Base-by-base conservation (phyloP, 2,797 vertebrate species). In the Antrozous pallidus region DNA sequence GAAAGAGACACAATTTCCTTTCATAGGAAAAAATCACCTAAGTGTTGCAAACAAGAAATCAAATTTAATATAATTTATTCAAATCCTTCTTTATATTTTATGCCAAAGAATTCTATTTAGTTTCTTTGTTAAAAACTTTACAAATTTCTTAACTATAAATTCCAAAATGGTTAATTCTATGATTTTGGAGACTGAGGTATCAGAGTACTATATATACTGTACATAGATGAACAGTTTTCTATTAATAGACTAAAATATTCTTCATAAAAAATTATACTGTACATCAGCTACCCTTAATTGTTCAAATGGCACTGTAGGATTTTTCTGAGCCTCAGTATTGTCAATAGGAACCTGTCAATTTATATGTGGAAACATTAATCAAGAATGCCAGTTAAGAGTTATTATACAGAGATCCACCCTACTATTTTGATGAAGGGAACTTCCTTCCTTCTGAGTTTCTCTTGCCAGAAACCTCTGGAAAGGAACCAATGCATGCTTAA, bases 91-190 rank as follows among this genome's bases (percentile, higher is more conserved):
- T 77, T 2, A 73, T 6, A 92, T 56, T 61, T 92, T 88, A 93
- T 47, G 24, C 3, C 38, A 95, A 92, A 56, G 3, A 94, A 78
- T 81, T 58, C 9, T 26, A 82, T 40, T 93, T 31, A 70, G 26
- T 80, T 36, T 63, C 16, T 86, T 42, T 69, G 33, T 80, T 95
- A n/a, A 94, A 70, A 88, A 20, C 6, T 54, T 51, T 70, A 54
- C 2, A 85, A 92, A 94, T 85, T 82, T 89, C 7, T 2, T 47
- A 94, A 88, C 20, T 71, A 40, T 58, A 84, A 85, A 85, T 77
- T 47, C 17, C 26, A 84, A 78, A 85, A 54, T 58, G 20, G 78
- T 75, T 79, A 73, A 78, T 73, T 80, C 16, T 87, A 81, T 89
- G 86, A 86, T 69, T 96, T 65, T 84, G 40, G 42, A 65, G 31